Base-by-base conservation (phyloP, 2,797 vertebrate species). In the Sus cebifrons region DNA sequence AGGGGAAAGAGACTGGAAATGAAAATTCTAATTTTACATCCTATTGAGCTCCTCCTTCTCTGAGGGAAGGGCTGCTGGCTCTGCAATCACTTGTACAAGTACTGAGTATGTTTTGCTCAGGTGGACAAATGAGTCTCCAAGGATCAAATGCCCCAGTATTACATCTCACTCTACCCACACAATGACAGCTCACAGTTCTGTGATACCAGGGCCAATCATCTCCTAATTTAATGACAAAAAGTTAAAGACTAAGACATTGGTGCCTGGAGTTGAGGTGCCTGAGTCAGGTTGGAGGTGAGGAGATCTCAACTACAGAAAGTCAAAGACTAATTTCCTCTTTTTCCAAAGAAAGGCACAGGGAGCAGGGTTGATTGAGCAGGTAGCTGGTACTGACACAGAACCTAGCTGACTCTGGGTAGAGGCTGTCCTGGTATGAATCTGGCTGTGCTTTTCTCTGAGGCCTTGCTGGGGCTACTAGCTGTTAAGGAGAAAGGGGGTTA, bases 261-360 rank as follows among this genome's bases (percentile, higher is more conserved):
- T 96, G 78, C 56, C 86, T 82, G 58, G 77, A 79, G 86, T 81
- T 70, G 89, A 96, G 89, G 95, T 94, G 67, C 71, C 68, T 97
- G 98, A 97, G 89, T 98, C 97, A 98, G 49, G 44, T 0, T 89
- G 27, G 25, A 96, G 97, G 96, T 67, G 89, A 96, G 75, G 64
- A 49, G 54, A 49, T 58, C 44, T 49, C 18, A 60, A 10, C 79
- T 86, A 77, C 5, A 86, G 97, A 97, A 98, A 98, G 95, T 97
- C 29, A 25, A 49, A 49, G 20, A 44, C 94, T 79, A 16, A 58
- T 90, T 97, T 97, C 95, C 97, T 49, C 44, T 64, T 95, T 56
- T 88, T 86, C 77, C 71, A 74, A 96, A 60, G 75, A 60, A 49
- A 10, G 9, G 60, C 84, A 67, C 56, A 83, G 56, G 86, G 44